Base-by-base conservation (phyloP, 2,797 vertebrate species). In the Microctenopoma lineatum region DNA sequence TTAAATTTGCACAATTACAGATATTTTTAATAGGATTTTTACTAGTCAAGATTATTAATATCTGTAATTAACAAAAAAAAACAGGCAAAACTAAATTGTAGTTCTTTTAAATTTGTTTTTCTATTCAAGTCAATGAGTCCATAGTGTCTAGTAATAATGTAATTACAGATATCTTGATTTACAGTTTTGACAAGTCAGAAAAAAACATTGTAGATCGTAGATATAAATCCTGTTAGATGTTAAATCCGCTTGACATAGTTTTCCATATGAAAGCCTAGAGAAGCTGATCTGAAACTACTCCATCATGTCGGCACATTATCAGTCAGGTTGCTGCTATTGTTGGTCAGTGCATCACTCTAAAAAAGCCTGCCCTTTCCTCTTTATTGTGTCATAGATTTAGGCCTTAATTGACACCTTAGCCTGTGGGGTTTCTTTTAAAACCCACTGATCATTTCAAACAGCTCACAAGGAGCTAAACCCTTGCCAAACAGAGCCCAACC, bases 401-500 rank as follows among this genome's bases (percentile, higher is more conserved):
- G 84, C 68, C 80, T 21, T 21, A 21, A 21, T 21, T 21, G 21
- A 21, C 21, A 21, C 21, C 21, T 21, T 21, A 21, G 21, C 21
- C 88, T 62, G 83, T 14, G 75, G 85, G 92, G 90, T 89, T 80
- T 90, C 91, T 90, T 88, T 88, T 90, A 92, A 93, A 93, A 69
- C 86, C 89, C 29, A 84, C 88, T 92, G 90, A 92, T 92, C 86
- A 94, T 93, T 92, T 91, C 86, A 76, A 92, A 91, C 86, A 81
- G 84, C 92, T 94, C 87, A 84, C 83, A 80, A 82, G 86, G 89
- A 90, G 87, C 86, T 94, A 94, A 94, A 88, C 92, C 91, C 77
- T 93, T 73, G 32, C 92, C 92, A 94, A 95, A 95, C 94, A 94
- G 82, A 91, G 85, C 88, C 88, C 93, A 89, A 94, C 94, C 91